A percentile compares a stretch with the other conserved stretches of the same genome.
Evolutionary conservation across 37 sponge, comb jelly and placozoan genomes (phyloP).

Genomic region (Beroe ovata): DNA sequence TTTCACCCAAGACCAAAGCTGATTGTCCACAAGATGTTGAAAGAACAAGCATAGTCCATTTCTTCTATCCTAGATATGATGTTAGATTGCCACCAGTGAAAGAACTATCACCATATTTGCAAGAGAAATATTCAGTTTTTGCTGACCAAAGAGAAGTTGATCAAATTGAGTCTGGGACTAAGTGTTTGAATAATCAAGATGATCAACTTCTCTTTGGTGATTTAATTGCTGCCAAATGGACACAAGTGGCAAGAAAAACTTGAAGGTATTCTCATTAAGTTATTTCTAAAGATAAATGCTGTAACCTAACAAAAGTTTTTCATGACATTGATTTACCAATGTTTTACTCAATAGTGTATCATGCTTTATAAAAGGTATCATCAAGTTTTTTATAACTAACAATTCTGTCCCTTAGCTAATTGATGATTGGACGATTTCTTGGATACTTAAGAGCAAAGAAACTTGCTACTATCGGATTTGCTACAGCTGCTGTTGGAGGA

Average conservation of each 20-base stretch:
- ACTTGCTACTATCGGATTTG: not conserved
- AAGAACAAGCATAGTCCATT: not conserved
- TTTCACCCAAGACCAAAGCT: not conserved
- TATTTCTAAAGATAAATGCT: not conserved
- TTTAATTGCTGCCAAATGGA: not conserved
- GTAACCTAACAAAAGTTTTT: no score
- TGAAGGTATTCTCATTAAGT: not conserved
- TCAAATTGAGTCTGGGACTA: not conserved
- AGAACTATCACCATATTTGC: not conserved
- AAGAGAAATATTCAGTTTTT: not conserved
- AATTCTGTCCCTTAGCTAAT: no score
- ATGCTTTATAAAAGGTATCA: no score
- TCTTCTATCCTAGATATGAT: not conserved
- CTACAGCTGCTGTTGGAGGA: not conserved
- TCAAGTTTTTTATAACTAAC: no score
- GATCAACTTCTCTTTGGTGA: not conserved
- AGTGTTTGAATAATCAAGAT: not conserved
- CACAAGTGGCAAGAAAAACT: not conserved
- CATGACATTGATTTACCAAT: no score
- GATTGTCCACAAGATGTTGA: not conserved
- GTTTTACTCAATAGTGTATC: no score
- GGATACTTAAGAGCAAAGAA: not conserved
- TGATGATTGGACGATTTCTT: not conserved
- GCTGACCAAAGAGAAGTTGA: not conserved
- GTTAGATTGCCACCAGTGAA: not conserved